A percentile compares a stretch with the other conserved stretches of the same genome.
Conservation (phyloP, 2,113 vertebrate genomes). For the Coturnix japonica region DNA sequence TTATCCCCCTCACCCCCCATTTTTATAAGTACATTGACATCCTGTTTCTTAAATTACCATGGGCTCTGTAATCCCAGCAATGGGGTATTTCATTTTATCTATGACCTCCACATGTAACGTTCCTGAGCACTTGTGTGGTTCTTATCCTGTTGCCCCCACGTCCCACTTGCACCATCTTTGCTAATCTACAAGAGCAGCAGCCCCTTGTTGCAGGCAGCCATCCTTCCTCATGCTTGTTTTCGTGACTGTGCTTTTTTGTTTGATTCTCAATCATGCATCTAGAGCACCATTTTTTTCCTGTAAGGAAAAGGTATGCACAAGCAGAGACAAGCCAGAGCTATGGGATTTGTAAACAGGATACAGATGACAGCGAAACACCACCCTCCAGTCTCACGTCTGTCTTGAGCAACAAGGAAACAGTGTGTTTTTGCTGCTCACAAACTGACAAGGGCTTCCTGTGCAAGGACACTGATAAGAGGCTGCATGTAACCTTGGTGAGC, state of each 20-base stretch:
- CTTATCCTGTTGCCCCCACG: neutral
- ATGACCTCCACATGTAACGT: neutral
- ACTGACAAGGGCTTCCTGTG: neutral
- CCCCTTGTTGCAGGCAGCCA: neutral
- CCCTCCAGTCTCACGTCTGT: neutral
- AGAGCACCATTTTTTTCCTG: neutral
- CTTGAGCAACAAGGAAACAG: neutral
- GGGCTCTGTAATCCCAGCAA: neutral
- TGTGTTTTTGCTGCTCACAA: neutral
- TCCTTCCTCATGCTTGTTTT: slow-evolving; percentile 8
- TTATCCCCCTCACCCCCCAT: neutral
- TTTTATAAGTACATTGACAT: neutral
- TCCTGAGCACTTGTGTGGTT: neutral
- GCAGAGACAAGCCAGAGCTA: neutral
- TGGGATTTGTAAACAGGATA: neutral
- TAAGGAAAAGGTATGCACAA: neutral
- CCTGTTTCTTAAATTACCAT: neutral
- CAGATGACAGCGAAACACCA: neutral
- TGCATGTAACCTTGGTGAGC: neutral
- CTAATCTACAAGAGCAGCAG: neutral
- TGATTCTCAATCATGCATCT: neutral
- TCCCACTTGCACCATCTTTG: slow-evolving; percentile 10
- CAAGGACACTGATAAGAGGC: neutral
- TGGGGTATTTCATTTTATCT: neutral
- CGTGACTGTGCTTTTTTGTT: neutral